Evolutionary conservation across 1,140 invertebrate species (phyloP).

Genomic region (Ceratosolen solmsi): DNA sequence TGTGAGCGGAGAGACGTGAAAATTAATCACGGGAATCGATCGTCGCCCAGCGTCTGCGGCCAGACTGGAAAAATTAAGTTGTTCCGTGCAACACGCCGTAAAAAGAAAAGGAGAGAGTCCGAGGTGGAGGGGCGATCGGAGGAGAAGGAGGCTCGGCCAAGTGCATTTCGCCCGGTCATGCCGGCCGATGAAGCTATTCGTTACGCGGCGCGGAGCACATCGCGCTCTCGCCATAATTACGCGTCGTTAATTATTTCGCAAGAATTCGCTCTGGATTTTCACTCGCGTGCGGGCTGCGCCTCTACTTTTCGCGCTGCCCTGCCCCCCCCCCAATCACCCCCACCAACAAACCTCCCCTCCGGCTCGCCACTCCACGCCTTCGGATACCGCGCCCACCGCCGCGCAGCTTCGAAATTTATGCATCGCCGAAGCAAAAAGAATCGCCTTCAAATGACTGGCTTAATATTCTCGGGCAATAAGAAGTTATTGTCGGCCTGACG

Average conservation of each 20-base stretch:
- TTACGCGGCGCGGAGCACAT: conserved; percentile 20
- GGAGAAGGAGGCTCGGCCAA: background rate
- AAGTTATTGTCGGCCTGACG: conserved; percentile 36
- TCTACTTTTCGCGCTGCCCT: background rate
- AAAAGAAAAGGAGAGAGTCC: background rate
- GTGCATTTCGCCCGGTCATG: conserved; percentile 45
- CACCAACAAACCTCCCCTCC: too few relatives aligned
- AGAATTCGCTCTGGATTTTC: background rate
- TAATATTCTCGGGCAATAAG: conserved; percentile 45
- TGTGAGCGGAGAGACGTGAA: background rate
- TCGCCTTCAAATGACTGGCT: conserved; percentile 46
- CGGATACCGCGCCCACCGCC: too few relatives aligned
- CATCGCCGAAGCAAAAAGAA: conserved; percentile 22
- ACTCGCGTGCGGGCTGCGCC: background rate
- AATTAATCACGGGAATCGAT: conserved; percentile 43
- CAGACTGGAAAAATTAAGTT: conserved; percentile 45
- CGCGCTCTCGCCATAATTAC: conserved; percentile 33
- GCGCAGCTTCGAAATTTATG: conserved; percentile 29
- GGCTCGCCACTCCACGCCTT: too few relatives aligned
- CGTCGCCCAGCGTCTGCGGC: background rate
- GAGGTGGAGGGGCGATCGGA: background rate
- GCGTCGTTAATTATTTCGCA: conserved; percentile 48
- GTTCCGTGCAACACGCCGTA: conserved; percentile 10
- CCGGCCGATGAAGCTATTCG: conserved; percentile 51
- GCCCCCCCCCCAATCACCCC: background rate